These are phyloP conservation scores for Leuciscus waleckii DNA, from an alignment of 2,797 vertebrate species.

Conservation along the genomic window DNA sequence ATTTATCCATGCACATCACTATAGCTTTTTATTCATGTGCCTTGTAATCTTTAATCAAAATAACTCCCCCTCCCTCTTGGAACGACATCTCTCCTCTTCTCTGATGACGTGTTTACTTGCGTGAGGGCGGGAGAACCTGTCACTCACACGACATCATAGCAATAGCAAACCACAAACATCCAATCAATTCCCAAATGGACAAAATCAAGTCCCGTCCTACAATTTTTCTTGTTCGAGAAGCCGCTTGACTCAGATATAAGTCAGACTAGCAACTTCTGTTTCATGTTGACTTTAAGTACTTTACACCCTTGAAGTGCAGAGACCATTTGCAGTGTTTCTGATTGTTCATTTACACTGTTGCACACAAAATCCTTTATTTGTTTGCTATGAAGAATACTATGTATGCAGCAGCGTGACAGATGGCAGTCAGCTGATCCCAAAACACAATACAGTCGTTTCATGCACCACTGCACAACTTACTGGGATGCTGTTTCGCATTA, in stretches of 20 bases:
- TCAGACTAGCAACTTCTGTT: not conserved
- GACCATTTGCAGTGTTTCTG: not conserved
- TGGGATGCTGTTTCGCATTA: not conserved
- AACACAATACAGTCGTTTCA: constrained; percentile 56
- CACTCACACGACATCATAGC: not conserved
- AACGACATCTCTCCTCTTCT: not conserved
- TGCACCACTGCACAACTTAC: constrained; percentile 33
- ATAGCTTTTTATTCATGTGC: not conserved
- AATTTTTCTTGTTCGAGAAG: not conserved
- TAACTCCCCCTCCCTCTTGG: not conserved
- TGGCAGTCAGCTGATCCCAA: constrained; percentile 58
- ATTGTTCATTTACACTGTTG: constrained; percentile 7
- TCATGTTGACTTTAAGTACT: not conserved
- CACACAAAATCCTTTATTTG: constrained; percentile 22
- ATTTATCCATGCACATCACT: not conserved
- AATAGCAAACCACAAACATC: not conserved
- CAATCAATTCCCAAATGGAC: not conserved
- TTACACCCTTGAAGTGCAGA: not conserved
- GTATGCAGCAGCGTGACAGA: constrained; percentile 34
- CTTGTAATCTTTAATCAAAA: not conserved
- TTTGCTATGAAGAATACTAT: constrained; percentile 39
- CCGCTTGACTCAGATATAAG: not conserved
- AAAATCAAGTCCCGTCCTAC: not conserved
- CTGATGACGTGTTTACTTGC: not conserved
- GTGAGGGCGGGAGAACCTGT: not conserved